Percentiles rank a stretch among this genome's conserved stretches.
Conservation (phyloP, 2,888 invertebrate species). For the Gerris lacustris region DNA sequence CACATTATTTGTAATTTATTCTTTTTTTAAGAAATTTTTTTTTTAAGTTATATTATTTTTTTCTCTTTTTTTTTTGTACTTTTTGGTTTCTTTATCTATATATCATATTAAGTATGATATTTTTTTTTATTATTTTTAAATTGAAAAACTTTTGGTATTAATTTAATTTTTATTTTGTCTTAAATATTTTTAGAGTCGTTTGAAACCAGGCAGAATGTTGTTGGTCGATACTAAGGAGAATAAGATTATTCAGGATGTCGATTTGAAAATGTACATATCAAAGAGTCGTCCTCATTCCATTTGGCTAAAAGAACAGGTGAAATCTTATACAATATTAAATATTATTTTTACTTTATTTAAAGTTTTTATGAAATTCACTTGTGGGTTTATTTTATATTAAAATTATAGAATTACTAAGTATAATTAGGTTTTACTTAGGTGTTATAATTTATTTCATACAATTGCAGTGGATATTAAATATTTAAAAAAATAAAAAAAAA, state of each 20-base stretch:
- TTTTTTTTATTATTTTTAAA: no score
- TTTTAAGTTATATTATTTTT: no score
- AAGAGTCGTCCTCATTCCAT: constrained; percentile 74
- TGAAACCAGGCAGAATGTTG: constrained; percentile 97
- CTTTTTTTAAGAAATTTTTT: no score
- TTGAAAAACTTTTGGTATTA: no score
- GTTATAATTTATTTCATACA: no score
- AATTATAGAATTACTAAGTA: constrained; percentile 19
- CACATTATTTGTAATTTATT: no score
- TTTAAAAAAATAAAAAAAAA: no score
- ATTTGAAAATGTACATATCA: constrained; percentile 79
- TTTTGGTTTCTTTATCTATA: no score
- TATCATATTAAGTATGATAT: no score
- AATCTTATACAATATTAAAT: background rate
- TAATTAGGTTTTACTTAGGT: background rate
- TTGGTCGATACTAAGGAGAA: constrained; percentile 88
- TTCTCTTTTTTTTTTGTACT: no score
- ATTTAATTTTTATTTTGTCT: constrained; percentile 21
- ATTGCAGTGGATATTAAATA: no score
- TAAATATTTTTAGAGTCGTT: constrained; percentile 60
- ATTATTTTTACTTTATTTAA: background rate
- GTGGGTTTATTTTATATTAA: constrained; percentile 18
- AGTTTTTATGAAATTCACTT: constrained; percentile 1
- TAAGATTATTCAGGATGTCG: constrained; percentile 83
- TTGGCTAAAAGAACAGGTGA: constrained; percentile 84